phyloP scores from a whole-genome alignment of 2,113 vertebrate species.

The Garra rufa region DNA sequence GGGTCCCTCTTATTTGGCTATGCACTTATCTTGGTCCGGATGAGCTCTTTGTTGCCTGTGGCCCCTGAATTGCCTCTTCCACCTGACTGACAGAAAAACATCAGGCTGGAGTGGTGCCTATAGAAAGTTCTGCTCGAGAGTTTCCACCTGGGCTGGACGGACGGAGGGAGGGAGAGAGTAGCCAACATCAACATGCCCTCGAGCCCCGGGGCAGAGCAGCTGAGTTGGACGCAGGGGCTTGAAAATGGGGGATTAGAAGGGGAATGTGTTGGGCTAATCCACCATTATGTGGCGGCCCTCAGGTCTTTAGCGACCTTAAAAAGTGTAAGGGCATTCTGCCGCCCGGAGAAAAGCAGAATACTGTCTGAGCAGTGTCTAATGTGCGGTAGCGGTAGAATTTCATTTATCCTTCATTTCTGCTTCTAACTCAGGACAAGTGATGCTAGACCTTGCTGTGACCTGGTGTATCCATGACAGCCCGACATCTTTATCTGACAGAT shows the following conservation, averaged over 20 bases:
- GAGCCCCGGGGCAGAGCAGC: constrained; percentile 64
- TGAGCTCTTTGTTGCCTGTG: constrained; percentile 58
- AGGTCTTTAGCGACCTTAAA: constrained; percentile 60
- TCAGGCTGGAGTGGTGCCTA: constrained; percentile 37
- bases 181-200: constrained; percentile 60
- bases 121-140: constrained; percentile 44
- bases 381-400: background rate
- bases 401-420: constrained; percentile 59
- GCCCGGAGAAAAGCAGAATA: constrained; percentile 44
- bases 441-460: constrained; percentile 50
- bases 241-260: constrained; percentile 65
- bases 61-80: constrained; percentile 41
- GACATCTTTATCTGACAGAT: constrained; percentile 68
- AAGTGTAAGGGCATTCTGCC: constrained; percentile 68
- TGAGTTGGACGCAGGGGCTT: constrained; percentile 62
- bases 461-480: constrained; percentile 60
- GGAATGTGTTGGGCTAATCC: constrained; percentile 74
- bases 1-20: constrained; percentile 41
- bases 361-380: background rate
- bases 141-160: constrained; percentile 43
- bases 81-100: constrained; percentile 37
- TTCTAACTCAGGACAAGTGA: constrained; percentile 17
- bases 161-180: background rate
- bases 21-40: constrained; percentile 63
- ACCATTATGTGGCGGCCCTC: constrained; percentile 61